Evolutionary conservation across 2,888 invertebrate species (phyloP).

Genomic region (Eubasilissa splendida): DNA sequence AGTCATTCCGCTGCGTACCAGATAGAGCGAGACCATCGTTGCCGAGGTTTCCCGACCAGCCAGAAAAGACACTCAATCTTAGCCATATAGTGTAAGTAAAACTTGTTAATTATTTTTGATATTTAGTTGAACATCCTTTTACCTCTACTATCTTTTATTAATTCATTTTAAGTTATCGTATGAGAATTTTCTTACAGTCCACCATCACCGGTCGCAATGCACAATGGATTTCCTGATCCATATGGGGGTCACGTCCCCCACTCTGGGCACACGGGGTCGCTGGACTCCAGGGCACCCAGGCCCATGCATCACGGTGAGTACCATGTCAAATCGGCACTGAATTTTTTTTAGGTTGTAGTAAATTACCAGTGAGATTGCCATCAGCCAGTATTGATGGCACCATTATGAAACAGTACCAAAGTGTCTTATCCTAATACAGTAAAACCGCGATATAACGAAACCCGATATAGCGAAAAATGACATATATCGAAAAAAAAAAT

Average conservation of each 20-base stretch:
- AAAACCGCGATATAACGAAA: too few species aligned
- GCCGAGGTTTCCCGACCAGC: conserved; percentile 93
- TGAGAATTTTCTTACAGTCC: conserved; percentile 75
- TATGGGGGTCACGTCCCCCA: conserved; percentile 71
- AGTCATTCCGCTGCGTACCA: conserved; percentile 97
- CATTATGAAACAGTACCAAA: too few species aligned
- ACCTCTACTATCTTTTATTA: background rate
- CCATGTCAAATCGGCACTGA: background rate
- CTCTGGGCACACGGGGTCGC: conserved; percentile 84
- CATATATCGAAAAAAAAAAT: too few species aligned
- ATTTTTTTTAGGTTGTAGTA: background rate
- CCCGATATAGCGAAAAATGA: too few species aligned
- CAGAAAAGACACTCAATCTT: conserved; percentile 94
- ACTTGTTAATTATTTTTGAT: conserved; percentile 19
- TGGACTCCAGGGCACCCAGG: conserved; percentile 78
- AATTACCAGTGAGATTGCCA: too few species aligned
- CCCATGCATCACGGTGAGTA: conserved; percentile 67
- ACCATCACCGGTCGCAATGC: conserved; percentile 92
- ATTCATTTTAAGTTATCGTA: background rate
- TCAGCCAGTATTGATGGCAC: too few species aligned
- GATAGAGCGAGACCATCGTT: conserved; percentile 86
- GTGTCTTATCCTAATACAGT: too few species aligned
- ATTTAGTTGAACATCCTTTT: conserved; percentile 24
- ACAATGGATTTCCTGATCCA: conserved; percentile 90
- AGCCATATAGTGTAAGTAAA: conserved; percentile 93